These are phyloP conservation scores for Tubulanus polymorphus DNA, from an alignment of 2,888 invertebrate species.

Conservation along the genomic window DNA sequence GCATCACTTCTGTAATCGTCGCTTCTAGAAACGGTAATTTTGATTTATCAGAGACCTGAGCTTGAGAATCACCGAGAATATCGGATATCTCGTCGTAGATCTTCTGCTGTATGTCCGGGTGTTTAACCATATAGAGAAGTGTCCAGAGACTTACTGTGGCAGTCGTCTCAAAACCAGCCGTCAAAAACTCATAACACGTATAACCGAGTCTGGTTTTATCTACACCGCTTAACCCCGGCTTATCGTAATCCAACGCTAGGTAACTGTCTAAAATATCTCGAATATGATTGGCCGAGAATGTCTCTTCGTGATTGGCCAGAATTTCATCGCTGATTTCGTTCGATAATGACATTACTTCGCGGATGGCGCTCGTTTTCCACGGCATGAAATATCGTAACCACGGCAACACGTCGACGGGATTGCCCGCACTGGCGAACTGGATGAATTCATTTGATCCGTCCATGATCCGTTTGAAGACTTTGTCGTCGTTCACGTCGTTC, in stretches of 20 bases:
- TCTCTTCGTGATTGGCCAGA: conserved; percentile 19
- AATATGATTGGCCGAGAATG: conserved; percentile 15
- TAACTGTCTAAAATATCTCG: conserved; percentile 25
- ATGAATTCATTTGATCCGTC: conserved; percentile 36
- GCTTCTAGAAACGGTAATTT: conserved; percentile 35
- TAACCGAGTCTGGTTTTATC: no score
- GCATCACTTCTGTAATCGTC: conserved; percentile 31
- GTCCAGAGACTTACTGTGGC: conserved; percentile 37
- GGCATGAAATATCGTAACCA: conserved; percentile 35
- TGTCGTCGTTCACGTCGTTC: conserved; percentile 28
- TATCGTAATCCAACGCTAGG: no score
- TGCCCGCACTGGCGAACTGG: conserved; percentile 38
- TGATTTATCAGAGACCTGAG: conserved; percentile 26
- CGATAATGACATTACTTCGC: no score
- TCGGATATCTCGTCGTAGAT: conserved; percentile 33
- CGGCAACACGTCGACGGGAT: conserved; percentile 39
- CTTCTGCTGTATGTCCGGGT: conserved; percentile 32
- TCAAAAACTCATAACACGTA: no score
- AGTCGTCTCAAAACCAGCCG: conserved; percentile 43
- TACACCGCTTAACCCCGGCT: no score
- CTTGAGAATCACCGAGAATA: conserved; percentile 24
- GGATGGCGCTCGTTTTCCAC: conserved; percentile 17
- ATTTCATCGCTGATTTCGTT: no score
- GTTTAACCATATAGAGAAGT: conserved; percentile 33
- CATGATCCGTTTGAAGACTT: conserved; percentile 29